Base-by-base conservation (phyloP, 2,888 invertebrate genomes). In the Pseudolycoriella hygida region DNA sequence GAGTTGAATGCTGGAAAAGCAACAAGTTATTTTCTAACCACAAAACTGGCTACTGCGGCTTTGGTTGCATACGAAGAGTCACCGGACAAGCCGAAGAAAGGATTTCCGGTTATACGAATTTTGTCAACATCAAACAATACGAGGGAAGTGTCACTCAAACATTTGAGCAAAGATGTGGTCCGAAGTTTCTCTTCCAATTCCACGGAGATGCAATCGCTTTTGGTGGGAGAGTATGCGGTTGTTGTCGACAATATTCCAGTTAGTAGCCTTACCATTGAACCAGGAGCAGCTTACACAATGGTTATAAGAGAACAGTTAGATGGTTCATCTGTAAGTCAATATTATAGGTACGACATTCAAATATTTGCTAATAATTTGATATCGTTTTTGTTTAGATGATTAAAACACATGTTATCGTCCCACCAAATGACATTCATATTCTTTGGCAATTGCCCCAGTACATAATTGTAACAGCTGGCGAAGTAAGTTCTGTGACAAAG, bases 391-490 rank as follows among this genome's bases (percentile, higher is more conserved):
- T 57, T 39, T 56, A 70, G 67, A 47, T 52, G 1, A 60, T 62
- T 2, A 62, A 64, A 10, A 52, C 57, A 46, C 55, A 70, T 11
- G 62, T 58, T 4, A 68, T 83, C 20, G 80, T 82, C 0, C 65
- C 73, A 2, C 73, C 82, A 1, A 88, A 85, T 60, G 72, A 74
- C 1, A 61, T 93, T 2, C 82, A 85, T 55, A 85, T 94, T 57
- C 60, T 87, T 3, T 65, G 65, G 65, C 75, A 92, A 55, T 58
- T 96, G 17, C 96, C 96, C 0, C 97, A 97, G 61, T 94, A 93
- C 59, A 66, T 94, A 42, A 70, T 94, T 14, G 83, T 98, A 56
- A 93, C 96, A 0, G 75, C 83, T 56, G 96, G 80, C 0, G 97
- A 98, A 66, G 84, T 97, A 77, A 39, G 20, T 39, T 8, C 8